Evolutionary conservation across 2,797 vertebrate genomes (phyloP).

Genomic region (Phylloscopus collybita): DNA sequence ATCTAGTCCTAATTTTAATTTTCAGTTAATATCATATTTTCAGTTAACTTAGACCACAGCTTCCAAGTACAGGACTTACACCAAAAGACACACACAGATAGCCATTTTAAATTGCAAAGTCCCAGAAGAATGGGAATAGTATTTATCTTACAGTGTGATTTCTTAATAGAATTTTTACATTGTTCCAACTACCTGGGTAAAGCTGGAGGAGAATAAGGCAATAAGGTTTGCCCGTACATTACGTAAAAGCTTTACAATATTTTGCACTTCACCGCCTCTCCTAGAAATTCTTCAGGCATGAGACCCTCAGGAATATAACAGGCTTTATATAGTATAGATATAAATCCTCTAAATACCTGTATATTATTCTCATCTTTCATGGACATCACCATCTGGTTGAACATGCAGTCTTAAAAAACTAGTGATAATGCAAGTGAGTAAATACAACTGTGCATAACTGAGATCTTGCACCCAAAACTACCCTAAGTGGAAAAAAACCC

Average conservation of each 20-base stretch:
- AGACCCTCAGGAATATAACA: not conserved
- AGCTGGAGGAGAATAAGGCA: not conserved
- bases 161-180: not conserved
- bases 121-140: not conserved
- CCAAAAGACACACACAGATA: not conserved
- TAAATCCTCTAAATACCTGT: not conserved
- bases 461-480: not conserved
- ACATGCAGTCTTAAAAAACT: not conserved
- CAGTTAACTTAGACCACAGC: not conserved
- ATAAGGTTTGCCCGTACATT: not conserved
- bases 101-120: not conserved
- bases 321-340: not conserved
- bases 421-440: not conserved
- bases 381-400: not conserved
- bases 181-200: not conserved
- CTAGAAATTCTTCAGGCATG: not conserved
- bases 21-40: not conserved
- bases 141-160: not conserved
- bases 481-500: accelerated
- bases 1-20: not conserved
- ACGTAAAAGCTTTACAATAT: not conserved
- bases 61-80: not conserved
- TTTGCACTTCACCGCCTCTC: not conserved
- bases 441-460: not conserved
- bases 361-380: not conserved